Evolutionary conservation across 2,888 invertebrate genomes (phyloP).

Genomic region (Epinotia brunnichana): DNA sequence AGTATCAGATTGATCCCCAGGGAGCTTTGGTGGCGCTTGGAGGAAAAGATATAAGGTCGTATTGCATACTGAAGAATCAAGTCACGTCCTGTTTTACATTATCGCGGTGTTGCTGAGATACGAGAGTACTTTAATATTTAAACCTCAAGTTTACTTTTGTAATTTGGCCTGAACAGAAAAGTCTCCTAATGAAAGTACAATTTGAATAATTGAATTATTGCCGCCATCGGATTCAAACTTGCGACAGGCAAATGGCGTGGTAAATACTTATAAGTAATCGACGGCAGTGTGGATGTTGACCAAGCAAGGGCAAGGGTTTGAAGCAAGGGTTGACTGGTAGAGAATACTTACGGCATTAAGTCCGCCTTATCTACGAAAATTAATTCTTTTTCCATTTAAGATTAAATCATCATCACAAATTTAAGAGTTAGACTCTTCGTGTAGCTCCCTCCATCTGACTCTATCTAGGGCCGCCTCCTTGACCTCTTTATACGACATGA

Average conservation of each 20-base stretch:
- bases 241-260: neutral
- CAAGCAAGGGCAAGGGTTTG: neutral
- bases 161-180: neutral
- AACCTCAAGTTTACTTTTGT: neutral
- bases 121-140: conserved; percentile 1
- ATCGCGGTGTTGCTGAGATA: conserved; percentile 9
- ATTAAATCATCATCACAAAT: too few species aligned
- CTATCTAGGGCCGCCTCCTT: too few species aligned
- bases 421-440: too few species aligned
- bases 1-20: neutral
- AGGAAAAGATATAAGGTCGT: neutral
- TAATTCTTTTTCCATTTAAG: too few species aligned
- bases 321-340: too few species aligned
- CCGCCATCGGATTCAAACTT: neutral
- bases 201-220: neutral
- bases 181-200: neutral
- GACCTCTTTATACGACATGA: too few species aligned
- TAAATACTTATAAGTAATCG: neutral
- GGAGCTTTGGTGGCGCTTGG: neutral
- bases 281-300: neutral
- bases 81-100: conserved; percentile 19
- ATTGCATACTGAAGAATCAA: conserved; percentile 3
- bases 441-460: too few species aligned
- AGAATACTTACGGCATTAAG: too few species aligned
- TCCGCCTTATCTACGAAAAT: too few species aligned